Conservation (phyloP, 2,888 invertebrate genomes). For the Petrolisthes manimaculis region DNA sequence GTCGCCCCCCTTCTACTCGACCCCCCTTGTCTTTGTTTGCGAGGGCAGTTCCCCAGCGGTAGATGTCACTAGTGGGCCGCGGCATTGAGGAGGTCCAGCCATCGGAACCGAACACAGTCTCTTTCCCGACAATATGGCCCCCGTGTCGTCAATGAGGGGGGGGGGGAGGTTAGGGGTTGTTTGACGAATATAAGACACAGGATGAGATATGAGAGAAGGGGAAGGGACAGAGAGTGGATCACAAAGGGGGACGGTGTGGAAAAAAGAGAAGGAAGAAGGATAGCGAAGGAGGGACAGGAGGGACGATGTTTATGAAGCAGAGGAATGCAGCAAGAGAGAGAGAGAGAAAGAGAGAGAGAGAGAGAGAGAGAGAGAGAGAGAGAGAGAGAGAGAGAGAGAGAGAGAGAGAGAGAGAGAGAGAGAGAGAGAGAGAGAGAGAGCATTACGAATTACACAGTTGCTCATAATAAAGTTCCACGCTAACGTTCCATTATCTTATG, state of each 20-base stretch:
- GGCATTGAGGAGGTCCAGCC: conserved; percentile 50
- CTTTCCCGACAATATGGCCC: conserved; percentile 59
- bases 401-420: conserved; percentile 36
- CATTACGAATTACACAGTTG: too few relatives aligned
- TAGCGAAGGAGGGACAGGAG: conserved; percentile 9
- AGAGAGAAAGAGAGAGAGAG: conserved; percentile 32
- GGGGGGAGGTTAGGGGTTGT: neutral
- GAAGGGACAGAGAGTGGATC: neutral
- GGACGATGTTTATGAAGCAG: neutral
- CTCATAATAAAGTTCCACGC: too few relatives aligned
- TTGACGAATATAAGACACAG: neutral
- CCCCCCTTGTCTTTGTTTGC: conserved; percentile 36
- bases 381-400: conserved; percentile 23
- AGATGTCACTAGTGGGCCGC: conserved; percentile 57
- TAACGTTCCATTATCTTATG: too few relatives aligned
- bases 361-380: conserved; percentile 16
- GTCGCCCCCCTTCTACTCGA: conserved; percentile 5
- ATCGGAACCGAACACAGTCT: conserved; percentile 58
- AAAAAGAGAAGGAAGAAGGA: conserved; percentile 24
- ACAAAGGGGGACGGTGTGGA: conserved; percentile 12
- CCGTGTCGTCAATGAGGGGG: conserved; percentile 43
- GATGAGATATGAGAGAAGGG: conserved; percentile 8
- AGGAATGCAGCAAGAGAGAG: neutral
- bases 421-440: conserved; percentile 40
- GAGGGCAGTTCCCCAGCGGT: conserved; percentile 43